Percentiles rank a stretch among this genome's conserved stretches.
These are phyloP conservation scores for Pluvialis apricaria DNA, from an alignment of 2,113 vertebrate species.

Conservation along the genomic window DNA sequence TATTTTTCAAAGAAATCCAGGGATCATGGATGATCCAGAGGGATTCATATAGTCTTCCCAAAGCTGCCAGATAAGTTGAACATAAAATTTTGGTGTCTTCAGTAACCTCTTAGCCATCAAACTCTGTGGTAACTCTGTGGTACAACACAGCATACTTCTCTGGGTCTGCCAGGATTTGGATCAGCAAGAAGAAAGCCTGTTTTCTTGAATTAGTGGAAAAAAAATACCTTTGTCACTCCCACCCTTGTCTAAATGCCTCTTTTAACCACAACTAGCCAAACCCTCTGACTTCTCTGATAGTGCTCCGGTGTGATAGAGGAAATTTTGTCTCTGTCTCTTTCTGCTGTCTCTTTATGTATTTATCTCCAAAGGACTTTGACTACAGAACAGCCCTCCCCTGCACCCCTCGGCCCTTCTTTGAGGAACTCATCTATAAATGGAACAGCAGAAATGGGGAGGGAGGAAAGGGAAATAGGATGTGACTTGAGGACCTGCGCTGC, in stretches of 20 bases:
- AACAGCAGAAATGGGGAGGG: not conserved
- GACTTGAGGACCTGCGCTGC: not conserved
- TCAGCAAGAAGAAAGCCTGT: not conserved
- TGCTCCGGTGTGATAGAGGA: not conserved
- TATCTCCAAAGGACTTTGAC: not conserved
- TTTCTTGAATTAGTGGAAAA: not conserved
- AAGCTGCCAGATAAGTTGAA: not conserved
- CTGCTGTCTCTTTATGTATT: not conserved
- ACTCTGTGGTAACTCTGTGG: not conserved
- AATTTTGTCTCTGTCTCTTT: not conserved
- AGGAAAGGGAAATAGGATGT: slow-evolving; percentile 13
- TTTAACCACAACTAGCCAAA: not conserved
- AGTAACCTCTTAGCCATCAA: not conserved
- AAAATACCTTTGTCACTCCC: not conserved
- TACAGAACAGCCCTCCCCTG: not conserved
- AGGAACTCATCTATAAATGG: not conserved
- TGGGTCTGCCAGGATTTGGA: not conserved
- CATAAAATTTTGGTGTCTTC: not conserved
- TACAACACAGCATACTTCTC: not conserved
- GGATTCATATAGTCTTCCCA: not conserved
- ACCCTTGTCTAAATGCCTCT: not conserved
- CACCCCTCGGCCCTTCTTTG: not conserved
- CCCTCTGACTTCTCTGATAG: not conserved
- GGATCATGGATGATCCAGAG: not conserved
- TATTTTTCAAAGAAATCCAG: not conserved